These are phyloP conservation scores for Ailurus styani DNA, from an alignment of 2,113 vertebrate genomes.

Conservation along the genomic window DNA sequence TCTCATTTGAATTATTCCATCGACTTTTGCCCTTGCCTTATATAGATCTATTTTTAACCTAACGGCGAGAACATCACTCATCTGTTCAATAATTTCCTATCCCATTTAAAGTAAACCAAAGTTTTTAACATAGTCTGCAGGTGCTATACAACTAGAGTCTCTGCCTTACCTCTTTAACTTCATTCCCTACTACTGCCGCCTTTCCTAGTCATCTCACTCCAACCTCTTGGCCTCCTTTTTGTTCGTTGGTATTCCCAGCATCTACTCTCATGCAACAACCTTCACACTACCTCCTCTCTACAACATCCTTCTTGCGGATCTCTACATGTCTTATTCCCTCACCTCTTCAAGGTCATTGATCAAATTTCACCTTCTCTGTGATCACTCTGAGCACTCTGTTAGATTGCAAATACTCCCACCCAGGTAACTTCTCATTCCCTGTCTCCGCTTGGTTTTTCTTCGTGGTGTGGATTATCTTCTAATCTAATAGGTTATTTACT, in stretches of 20 bases:
- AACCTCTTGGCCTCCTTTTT: not conserved
- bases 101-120: not conserved
- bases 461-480: not conserved
- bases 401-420: not conserved
- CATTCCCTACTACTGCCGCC: not conserved
- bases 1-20: not conserved
- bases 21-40: not conserved
- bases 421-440: not conserved
- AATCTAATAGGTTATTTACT: not conserved
- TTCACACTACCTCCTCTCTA: not conserved
- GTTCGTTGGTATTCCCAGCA: not conserved
- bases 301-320: not conserved
- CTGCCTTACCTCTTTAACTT: not conserved
- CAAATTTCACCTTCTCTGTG: not conserved
- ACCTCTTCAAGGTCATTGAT: not conserved
- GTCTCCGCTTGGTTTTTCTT: not conserved
- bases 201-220: not conserved
- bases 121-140: not conserved
- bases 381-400: not conserved
- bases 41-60: not conserved
- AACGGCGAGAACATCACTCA: not conserved
- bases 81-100: not conserved
- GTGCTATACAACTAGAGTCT: rapidly evolving
- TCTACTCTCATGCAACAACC: rapidly evolving
- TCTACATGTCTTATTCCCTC: not conserved